Percentiles rank a stretch among this genome's conserved stretches.
These are phyloP conservation scores for Trichechus manatus DNA, from an alignment of 2,113 vertebrate species.

Conservation along the genomic window DNA sequence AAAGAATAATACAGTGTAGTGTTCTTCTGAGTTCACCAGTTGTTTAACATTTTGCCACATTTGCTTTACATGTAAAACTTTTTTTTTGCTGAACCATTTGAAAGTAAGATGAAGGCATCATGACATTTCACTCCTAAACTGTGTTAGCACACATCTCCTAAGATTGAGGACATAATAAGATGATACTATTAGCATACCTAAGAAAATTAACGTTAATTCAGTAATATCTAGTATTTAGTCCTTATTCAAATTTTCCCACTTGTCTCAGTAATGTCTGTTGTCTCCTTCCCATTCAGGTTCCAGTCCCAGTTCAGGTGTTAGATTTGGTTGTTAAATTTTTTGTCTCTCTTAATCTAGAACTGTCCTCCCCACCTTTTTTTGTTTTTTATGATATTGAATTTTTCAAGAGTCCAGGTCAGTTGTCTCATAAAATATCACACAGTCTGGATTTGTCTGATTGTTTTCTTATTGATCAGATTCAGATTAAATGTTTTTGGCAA, in stretches of 20 bases:
- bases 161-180: not conserved
- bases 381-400: not conserved
- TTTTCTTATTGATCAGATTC: conserved; percentile 39
- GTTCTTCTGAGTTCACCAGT: not conserved
- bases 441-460: conserved; percentile 33
- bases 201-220: conserved; percentile 36
- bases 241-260: not conserved
- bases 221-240: not conserved
- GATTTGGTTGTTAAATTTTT: conserved; percentile 14
- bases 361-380: not conserved
- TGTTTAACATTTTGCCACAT: conserved; percentile 9
- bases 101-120: not conserved
- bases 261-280: conserved; percentile 37
- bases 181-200: not conserved
- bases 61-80: conserved; percentile 26
- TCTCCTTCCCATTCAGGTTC: not conserved
- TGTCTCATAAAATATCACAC: conserved; percentile 25
- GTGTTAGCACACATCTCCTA: not conserved
- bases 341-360: conserved; percentile 44
- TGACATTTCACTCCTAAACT: conserved; percentile 10
- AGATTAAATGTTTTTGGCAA: conserved; percentile 41
- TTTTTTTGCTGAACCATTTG: not conserved
- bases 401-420: not conserved
- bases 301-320: not conserved
- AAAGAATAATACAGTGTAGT: not conserved